phyloP scores from a whole-genome alignment of 2,113 vertebrate species.

The Eptatretus burgeri region DNA sequence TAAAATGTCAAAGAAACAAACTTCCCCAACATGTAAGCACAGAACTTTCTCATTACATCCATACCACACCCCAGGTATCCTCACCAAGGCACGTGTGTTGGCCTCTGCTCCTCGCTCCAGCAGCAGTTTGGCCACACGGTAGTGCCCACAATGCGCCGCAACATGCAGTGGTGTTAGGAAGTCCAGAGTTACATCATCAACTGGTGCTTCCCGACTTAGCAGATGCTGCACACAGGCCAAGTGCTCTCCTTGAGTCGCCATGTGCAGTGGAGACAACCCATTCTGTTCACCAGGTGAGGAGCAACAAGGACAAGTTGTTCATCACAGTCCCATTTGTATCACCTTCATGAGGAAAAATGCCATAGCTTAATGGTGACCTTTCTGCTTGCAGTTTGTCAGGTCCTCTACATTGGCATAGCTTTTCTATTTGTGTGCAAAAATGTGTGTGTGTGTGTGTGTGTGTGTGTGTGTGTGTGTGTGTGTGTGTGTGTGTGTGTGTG shows the following conservation, averaged over 20 bases:
- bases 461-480: no score
- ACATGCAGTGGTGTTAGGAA: conserved; percentile 82
- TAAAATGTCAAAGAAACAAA: no score
- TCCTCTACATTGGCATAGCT: no score
- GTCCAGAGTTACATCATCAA: conserved; percentile 77
- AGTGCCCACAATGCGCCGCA: conserved; percentile 83
- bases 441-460: no score
- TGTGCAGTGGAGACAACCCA: conserved; percentile 77
- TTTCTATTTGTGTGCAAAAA: no score
- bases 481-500: no score
- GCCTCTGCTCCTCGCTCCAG: conserved; percentile 93
- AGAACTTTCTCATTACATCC: no score
- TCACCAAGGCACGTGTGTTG: conserved; percentile 79
- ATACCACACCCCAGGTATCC: background rate
- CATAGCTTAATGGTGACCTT: no score
- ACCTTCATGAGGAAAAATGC: no score
- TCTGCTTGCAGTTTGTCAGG: no score
- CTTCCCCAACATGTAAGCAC: no score
- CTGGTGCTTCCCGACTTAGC: conserved; percentile 64
- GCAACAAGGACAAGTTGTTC: background rate
- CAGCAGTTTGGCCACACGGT: conserved; percentile 74
- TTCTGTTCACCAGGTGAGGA: conserved; percentile 22
- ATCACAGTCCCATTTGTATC: background rate
- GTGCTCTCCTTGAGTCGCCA: conserved; percentile 86
- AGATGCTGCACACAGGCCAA: conserved; percentile 86